Evolutionary conservation across 2,888 invertebrate species (phyloP).

Genomic region (Laspeyria flexula): DNA sequence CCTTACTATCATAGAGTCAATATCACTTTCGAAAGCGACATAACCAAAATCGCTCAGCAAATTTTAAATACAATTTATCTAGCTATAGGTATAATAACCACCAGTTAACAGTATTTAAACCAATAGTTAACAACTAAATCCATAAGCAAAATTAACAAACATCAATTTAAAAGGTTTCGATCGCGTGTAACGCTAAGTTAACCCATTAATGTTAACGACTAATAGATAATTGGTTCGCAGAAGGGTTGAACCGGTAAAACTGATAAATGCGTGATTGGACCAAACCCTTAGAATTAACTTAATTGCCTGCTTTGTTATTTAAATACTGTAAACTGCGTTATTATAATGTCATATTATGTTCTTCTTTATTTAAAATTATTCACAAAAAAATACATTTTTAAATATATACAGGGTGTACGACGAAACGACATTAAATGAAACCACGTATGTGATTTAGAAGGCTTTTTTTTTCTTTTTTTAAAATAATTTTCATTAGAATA

Average conservation of each 20-base stretch:
- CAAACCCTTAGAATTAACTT: slow-evolving; percentile 55
- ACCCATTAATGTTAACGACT: slow-evolving; percentile 71
- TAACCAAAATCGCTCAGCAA: no score
- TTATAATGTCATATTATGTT: background rate
- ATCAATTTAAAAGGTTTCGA: slow-evolving; percentile 48
- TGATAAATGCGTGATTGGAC: slow-evolving; percentile 66
- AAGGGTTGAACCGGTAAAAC: slow-evolving; percentile 73
- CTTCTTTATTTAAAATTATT: no score
- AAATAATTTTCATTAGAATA: no score
- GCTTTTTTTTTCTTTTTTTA: no score
- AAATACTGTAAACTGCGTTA: slow-evolving; percentile 9
- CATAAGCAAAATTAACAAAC: slow-evolving; percentile 35
- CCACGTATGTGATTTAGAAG: no score
- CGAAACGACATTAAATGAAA: no score
- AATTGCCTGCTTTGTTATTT: slow-evolving; percentile 51
- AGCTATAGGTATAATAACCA: no score
- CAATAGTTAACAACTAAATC: slow-evolving; percentile 14
- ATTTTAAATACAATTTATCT: no score
- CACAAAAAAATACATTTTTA: no score
- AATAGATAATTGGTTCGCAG: slow-evolving; percentile 77
- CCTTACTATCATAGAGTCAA: no score
- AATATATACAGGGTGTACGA: no score
- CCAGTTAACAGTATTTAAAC: slow-evolving; percentile 4
- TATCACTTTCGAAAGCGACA: no score
- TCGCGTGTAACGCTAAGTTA: slow-evolving; percentile 71